Evolutionary conservation across 1,140 invertebrate species (phyloP), one percentile per base, ranked within the genome.

Genomic region (Aphidius gifuensis): DNA sequence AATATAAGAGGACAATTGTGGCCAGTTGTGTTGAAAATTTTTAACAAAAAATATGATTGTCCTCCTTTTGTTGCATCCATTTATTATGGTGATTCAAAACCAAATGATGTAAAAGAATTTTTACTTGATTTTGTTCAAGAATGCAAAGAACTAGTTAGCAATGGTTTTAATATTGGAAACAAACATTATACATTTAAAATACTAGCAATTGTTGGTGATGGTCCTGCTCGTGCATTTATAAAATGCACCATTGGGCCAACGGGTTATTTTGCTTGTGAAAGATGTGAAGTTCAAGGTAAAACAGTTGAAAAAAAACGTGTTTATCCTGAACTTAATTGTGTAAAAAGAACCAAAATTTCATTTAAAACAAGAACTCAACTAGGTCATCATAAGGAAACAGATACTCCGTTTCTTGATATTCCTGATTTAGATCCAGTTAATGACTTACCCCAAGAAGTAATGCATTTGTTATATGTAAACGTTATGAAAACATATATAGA

Each of bases 121-220:
- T 56, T 65, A 9, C 4, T 51, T 9, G 64, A 62, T 53, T 63
- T 66, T 63, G 54, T 60, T 2, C 9, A 58, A n/a, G 64, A 66
- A 53, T 40, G 21, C 6, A 55, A 9, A 6, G 6, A 6, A 9
- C 39, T 66, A 23, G 44, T 23, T 21, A 42, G 45, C 9, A 44
- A 56, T n/a, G 64, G 61, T 43, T 38, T 62, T 44, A 38, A 47
- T 21, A 58, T 66, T 1, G 46, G 32, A 6, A 42, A 39, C 4
- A 7, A 23, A 9, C 38, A 5, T 5, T 50, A 50, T 32, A 23
- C 7, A 5, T 50, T 50, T 23, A 21, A 50, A 50, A 23, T 50
- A 32, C 8, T 16, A 11, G 49, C 4, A 5, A 50, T 50, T 7
- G 9, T 50, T 23, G 49, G 7, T 32, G 49, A 50, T 23, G 21